Base-by-base conservation (phyloP, 2,113 vertebrate genomes). In the Monopterus albus region DNA sequence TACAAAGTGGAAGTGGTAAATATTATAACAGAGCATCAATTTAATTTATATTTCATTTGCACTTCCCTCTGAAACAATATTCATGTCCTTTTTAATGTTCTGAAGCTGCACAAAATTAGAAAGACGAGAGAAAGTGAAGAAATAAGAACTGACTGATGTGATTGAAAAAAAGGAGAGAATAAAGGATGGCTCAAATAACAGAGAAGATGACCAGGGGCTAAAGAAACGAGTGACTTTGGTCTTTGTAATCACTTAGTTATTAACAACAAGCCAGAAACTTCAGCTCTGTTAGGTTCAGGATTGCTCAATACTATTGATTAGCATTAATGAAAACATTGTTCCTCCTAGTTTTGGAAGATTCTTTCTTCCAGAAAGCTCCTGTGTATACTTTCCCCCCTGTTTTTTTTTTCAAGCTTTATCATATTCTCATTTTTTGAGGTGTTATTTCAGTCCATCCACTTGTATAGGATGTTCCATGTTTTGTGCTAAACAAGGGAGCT, bases 281-380 rank as follows among this genome's bases (percentile, higher is more conserved):
- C 20, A 57, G 63, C 72, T 33, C 57, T 58, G 66, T 43, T 40
- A n/a, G 38, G 49, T 51, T 56, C 18, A 23, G 15, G 18, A 6
- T n/a, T 7, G 7, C 33, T 84, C 87, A 43, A 82, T 89, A 56
- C 0, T 75, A 88, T 84, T 66, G 87, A 90, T 85, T 42, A 49
- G 71, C 0, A 29, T 58, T 78, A 81, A 84, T 82, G 39, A 80
- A 85, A 86, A 75, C 53, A 39, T 77, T 60, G 84, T 71, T 74
- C 64, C 33, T 36, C 17, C 73, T 64, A 64, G 28, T 68, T 72
- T 59, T 53, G 14, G 17, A n/a, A 40, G 20, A 5, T 29, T 29
- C 28, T 29, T 5, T 29, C 28, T 29, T n/a, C n/a, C n/a, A n/a
- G n/a, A n/a, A n/a, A n/a, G n/a, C n/a, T n/a, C n/a, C n/a, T n/a